phyloP scores from a whole-genome alignment of 2,113 vertebrate species.

The Tautogolabrus adspersus region DNA sequence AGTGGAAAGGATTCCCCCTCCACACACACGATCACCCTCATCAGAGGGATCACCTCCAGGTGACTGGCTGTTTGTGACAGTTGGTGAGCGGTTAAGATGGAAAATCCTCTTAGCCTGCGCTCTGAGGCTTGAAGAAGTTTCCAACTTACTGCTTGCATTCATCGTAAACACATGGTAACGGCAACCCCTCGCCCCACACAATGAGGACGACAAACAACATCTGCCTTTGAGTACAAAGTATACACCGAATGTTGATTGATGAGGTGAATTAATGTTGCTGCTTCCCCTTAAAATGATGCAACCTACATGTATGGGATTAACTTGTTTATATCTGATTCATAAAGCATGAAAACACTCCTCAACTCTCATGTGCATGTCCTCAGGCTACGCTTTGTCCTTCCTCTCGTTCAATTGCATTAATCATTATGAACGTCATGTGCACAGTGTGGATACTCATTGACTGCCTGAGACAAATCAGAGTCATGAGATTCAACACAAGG shows the following conservation, averaged over 20 bases:
- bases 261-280: no score
- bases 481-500: constrained; percentile 57
- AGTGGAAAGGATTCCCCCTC: constrained; percentile 8
- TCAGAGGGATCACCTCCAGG: constrained; percentile 71
- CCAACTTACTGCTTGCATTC: constrained; percentile 12
- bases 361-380: no score
- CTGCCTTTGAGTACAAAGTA: background rate
- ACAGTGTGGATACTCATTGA: constrained; percentile 47
- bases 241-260: background rate
- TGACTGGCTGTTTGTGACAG: constrained; percentile 76
- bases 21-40: background rate
- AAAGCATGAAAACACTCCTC: no score
- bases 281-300: background rate
- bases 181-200: constrained; percentile 10
- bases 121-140: constrained; percentile 20
- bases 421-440: constrained; percentile 66
- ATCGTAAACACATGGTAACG: constrained; percentile 31
- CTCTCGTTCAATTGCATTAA: constrained; percentile 45
- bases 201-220: background rate
- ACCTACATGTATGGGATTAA: background rate
- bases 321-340: constrained; percentile 40
- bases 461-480: constrained; percentile 58
- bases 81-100: constrained; percentile 69
- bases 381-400: background rate
- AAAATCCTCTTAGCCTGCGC: constrained; percentile 76